phyloP scores from a whole-genome alignment of 2,888 invertebrate genomes.

The Cantharis flavilabris region DNA sequence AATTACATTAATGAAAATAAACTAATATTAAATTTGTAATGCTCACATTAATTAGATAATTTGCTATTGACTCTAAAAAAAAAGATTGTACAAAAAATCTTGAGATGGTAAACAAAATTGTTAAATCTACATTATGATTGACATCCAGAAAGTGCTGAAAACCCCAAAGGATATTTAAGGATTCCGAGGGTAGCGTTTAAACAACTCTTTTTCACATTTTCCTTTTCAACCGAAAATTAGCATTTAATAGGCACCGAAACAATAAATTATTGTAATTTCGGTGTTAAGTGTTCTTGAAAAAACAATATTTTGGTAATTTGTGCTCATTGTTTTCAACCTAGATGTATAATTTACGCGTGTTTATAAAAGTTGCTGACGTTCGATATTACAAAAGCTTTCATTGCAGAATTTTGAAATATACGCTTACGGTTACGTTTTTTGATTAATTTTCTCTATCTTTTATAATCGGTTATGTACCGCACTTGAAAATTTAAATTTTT shows the following conservation, averaged over 20 bases:
- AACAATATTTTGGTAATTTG: background rate
- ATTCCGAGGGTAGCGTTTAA: background rate
- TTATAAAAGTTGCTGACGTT: background rate
- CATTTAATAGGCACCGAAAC: background rate
- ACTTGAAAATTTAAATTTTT: background rate
- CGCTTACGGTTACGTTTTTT: background rate
- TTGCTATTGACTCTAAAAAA: background rate
- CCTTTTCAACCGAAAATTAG: background rate
- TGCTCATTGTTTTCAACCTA: background rate
- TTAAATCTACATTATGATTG: background rate
- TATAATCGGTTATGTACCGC: background rate
- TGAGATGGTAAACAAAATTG: background rate
- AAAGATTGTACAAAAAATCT: background rate
- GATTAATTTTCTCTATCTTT: background rate
- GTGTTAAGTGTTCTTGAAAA: background rate
- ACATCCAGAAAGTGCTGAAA: background rate
- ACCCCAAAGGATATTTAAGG: background rate
- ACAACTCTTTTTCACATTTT: background rate
- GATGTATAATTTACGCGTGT: background rate
- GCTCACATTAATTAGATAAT: background rate
- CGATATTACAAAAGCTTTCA: background rate
- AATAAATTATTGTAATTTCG: background rate
- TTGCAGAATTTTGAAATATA: background rate
- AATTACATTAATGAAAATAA: too few species aligned
- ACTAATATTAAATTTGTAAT: too few species aligned